phyloP scores from a whole-genome alignment of 2,888 invertebrate genomes.

The Cephus rjabovi region DNA sequence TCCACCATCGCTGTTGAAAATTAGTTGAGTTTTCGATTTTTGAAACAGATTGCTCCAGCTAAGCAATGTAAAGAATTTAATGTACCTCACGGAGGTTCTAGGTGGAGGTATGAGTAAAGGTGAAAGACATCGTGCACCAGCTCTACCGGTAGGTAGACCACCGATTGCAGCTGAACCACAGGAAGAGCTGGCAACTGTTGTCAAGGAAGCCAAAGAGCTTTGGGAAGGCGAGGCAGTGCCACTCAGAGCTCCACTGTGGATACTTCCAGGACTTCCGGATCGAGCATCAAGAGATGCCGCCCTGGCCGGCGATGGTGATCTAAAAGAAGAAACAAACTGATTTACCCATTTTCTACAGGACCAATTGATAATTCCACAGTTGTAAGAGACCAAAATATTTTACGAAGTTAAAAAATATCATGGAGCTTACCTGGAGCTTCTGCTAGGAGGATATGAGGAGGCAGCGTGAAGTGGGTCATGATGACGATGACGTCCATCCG shows the following conservation, averaged over 20 bases:
- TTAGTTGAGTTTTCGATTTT: background rate
- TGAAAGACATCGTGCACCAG: slow-evolving; percentile 75
- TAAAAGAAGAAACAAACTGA: slow-evolving; percentile 15
- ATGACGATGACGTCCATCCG: slow-evolving; percentile 75
- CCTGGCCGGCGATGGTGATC: slow-evolving; percentile 84
- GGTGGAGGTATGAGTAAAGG: slow-evolving; percentile 83
- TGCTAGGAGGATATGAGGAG: slow-evolving; percentile 58
- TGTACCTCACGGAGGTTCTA: slow-evolving; percentile 64
- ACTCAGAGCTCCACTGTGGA: slow-evolving; percentile 52
- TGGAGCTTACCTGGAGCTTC: slow-evolving; percentile 51
- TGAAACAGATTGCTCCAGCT: background rate
- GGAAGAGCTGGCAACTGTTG: slow-evolving; percentile 63
- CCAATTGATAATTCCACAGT: too few species aligned
- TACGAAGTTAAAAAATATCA: background rate
- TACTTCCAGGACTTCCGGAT: slow-evolving; percentile 71
- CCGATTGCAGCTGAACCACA: slow-evolving; percentile 53
- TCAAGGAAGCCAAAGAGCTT: slow-evolving; percentile 77
- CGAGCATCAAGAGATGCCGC: slow-evolving; percentile 83
- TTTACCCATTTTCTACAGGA: too few species aligned
- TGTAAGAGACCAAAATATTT: background rate
- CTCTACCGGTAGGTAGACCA: slow-evolving; percentile 27
- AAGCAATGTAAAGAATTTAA: slow-evolving; percentile 60
- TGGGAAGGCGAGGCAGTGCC: slow-evolving; percentile 77
- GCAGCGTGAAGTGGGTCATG: slow-evolving; percentile 52
- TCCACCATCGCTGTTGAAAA: slow-evolving; percentile 57